A percentile compares a stretch with the other conserved stretches of the same genome.
Conservation (phyloP, 2,888 invertebrate species). For the Coecobrya sp. region DNA sequence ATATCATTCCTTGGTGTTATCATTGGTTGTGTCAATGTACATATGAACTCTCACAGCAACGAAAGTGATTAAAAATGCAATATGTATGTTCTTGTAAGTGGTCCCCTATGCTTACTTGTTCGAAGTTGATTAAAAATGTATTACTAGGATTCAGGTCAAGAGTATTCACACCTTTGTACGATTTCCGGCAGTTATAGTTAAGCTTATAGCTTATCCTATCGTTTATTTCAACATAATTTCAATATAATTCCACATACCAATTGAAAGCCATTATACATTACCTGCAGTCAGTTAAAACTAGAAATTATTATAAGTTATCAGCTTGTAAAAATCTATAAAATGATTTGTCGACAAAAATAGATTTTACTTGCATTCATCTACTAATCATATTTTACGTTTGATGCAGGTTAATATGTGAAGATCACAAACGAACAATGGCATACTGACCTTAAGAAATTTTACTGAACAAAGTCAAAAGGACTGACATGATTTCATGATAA, state of each 20-base stretch:
- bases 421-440: conserved; percentile 24
- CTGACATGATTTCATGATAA: conserved; percentile 57
- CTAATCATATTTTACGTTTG: not conserved
- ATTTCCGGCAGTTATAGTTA: conserved; percentile 38
- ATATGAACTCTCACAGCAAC: too few species aligned
- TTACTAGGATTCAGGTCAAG: conserved; percentile 59
- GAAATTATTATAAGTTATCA: not conserved
- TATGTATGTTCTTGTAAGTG: not conserved
- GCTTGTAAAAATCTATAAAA: not conserved
- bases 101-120: not conserved
- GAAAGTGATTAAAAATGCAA: not conserved
- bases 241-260: not conserved
- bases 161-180: conserved; percentile 62
- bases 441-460: conserved; percentile 56
- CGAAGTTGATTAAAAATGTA: not conserved
- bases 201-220: not conserved
- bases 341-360: conserved; percentile 14
- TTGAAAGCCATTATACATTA: not conserved
- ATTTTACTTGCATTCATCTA: not conserved
- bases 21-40: too few species aligned
- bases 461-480: conserved; percentile 29
- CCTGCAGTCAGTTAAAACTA: not conserved
- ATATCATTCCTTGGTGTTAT: too few species aligned
- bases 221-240: not conserved
- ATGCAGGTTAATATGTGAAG: not conserved